phyloP scores from a whole-genome alignment of 2,797 vertebrate genomes.

The Zenarchopterus dispar region DNA sequence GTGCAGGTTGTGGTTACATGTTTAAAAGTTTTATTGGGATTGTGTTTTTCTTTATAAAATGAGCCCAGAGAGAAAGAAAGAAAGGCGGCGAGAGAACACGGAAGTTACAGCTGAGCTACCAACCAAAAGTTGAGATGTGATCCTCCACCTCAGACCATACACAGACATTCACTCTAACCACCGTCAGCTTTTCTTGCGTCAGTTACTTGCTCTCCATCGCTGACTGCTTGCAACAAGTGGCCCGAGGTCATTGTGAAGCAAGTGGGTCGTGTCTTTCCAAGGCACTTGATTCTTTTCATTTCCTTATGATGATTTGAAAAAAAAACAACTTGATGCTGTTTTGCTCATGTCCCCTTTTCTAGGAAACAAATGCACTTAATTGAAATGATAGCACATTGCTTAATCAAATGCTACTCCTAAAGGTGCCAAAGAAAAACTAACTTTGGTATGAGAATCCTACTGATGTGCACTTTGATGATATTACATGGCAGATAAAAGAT shows the following conservation, averaged over 20 bases:
- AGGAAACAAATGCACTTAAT: slow-evolving; percentile 78
- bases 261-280: slow-evolving; percentile 72
- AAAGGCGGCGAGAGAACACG: slow-evolving; percentile 47
- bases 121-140: slow-evolving; percentile 55
- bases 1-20: slow-evolving; percentile 43
- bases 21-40: slow-evolving; percentile 47
- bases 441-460: slow-evolving; percentile 55
- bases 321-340: slow-evolving; percentile 43
- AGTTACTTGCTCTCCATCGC: slow-evolving; percentile 40
- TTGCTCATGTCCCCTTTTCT: slow-evolving; percentile 57
- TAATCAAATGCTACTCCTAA: slow-evolving; percentile 49
- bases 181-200: slow-evolving; percentile 51
- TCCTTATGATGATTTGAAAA: slow-evolving; percentile 58
- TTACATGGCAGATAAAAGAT: slow-evolving; percentile 40
- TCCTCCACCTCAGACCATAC: slow-evolving; percentile 49
- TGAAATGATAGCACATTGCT: slow-evolving; percentile 59
- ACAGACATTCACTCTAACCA: slow-evolving; percentile 48
- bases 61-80: slow-evolving; percentile 35
- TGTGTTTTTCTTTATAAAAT: slow-evolving; percentile 66
- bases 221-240: slow-evolving; percentile 42
- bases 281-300: slow-evolving; percentile 81
- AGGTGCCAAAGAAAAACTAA: slow-evolving; percentile 49
- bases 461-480: slow-evolving; percentile 54
- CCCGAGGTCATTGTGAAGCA: slow-evolving; percentile 52
- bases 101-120: slow-evolving; percentile 28